These are phyloP conservation scores for Grus americana DNA, from an alignment of 2,113 vertebrate genomes.

Conservation along the genomic window DNA sequence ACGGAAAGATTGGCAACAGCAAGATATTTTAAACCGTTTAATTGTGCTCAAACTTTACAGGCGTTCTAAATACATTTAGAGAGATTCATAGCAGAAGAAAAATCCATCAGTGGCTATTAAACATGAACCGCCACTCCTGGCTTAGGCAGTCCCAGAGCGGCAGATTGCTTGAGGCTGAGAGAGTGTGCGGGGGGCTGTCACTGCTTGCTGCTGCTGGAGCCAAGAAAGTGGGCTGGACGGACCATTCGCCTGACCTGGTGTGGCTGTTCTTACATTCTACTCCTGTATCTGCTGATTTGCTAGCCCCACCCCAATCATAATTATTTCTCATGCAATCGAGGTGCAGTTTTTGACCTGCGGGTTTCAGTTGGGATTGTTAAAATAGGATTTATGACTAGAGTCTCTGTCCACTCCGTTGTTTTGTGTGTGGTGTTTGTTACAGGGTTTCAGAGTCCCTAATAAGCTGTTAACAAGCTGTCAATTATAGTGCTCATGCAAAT, in stretches of 20 bases:
- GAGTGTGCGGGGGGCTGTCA: background rate
- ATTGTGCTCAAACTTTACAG: background rate
- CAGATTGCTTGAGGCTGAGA: background rate
- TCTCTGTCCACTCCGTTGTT: slow-evolving; percentile 38
- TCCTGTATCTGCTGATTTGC: background rate
- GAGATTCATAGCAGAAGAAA: background rate
- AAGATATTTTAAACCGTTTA: background rate
- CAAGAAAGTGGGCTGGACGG: background rate
- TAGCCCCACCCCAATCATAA: background rate
- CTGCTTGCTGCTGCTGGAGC: background rate
- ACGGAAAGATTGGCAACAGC: background rate
- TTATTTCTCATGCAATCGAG: background rate
- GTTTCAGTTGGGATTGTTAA: slow-evolving; percentile 26
- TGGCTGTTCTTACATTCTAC: background rate
- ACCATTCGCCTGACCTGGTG: background rate
- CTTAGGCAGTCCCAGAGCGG: background rate
- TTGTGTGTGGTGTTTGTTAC: slow-evolving; percentile 56
- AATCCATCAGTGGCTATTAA: slow-evolving; percentile 2
- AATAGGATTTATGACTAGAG: slow-evolving; percentile 4
- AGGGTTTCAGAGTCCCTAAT: slow-evolving; percentile 69
- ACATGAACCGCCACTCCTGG: background rate
- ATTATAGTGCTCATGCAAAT: slow-evolving; percentile 73
- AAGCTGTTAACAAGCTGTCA: slow-evolving; percentile 80
- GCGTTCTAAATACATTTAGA: background rate
- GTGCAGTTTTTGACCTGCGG: background rate